A percentile compares a stretch with the other conserved stretches of the same genome.
phyloP scores from a whole-genome alignment of 2,888 invertebrate genomes.

The Lycaena phlaeas region DNA sequence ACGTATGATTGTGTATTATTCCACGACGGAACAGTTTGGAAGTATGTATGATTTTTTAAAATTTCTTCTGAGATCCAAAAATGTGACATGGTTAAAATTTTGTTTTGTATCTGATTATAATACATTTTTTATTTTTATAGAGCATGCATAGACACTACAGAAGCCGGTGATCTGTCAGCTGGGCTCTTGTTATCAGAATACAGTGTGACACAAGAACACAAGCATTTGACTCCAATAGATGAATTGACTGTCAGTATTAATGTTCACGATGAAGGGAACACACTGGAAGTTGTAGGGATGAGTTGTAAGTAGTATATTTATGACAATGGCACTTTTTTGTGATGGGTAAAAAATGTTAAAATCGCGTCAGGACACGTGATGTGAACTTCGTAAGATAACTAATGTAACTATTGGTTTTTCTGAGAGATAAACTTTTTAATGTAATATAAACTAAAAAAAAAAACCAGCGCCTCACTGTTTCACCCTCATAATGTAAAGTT shows the following conservation, averaged over 20 bases:
- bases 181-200: constrained; percentile 88
- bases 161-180: constrained; percentile 83
- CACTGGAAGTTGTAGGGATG: constrained; percentile 93
- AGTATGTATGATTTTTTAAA: constrained; percentile 49
- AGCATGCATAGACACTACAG: constrained; percentile 88
- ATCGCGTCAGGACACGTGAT: too few relatives aligned
- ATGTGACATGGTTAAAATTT: neutral
- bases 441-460: too few relatives aligned
- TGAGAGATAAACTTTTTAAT: too few relatives aligned
- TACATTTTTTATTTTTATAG: constrained; percentile 41
- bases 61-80: neutral
- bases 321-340: too few relatives aligned
- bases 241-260: constrained; percentile 92
- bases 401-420: too few relatives aligned
- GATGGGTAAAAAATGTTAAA: too few relatives aligned
- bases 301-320: constrained; percentile 80
- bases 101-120: constrained; percentile 7
- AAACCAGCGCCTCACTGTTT: too few relatives aligned
- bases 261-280: constrained; percentile 91
- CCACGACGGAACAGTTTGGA: constrained; percentile 93
- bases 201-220: constrained; percentile 83
- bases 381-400: too few relatives aligned
- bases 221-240: constrained; percentile 82
- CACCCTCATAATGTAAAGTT: too few relatives aligned
- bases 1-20: constrained; percentile 95